Base-by-base conservation (phyloP, 2,888 invertebrate genomes). In the Lasioglossum figueresi region DNA sequence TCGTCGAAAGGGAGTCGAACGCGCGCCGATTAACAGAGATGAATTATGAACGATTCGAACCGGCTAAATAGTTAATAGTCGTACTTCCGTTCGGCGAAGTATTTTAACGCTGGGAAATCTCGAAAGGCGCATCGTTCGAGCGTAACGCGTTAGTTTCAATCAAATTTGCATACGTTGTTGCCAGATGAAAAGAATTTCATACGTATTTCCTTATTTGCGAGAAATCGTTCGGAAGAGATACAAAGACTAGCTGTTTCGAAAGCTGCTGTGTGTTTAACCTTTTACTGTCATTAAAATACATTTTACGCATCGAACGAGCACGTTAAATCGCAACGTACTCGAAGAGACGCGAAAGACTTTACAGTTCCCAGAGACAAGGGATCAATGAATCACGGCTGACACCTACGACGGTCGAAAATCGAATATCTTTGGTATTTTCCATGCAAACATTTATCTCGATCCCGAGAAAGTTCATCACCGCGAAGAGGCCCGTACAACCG, bases 1-100 rank as follows among this genome's bases (percentile, higher is more conserved):
- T n/a, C 59, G 45, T 52, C 71, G 82, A 83, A 75, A 80, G 74
- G 82, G 71, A 76, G 70, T 37, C 72, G 77, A 76, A 14, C 43
- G 56, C 56, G 68, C 52, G 70, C 70, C 83, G 87, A 87, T 88
- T 85, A 88, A 79, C 81, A 31, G 76, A 66, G 40, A 86, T 89
- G 83, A 88, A 85, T 87, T 79, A 87, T 63, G 72, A 68, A 12
- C 77, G 48, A 82, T 85, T 79, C 74, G 77, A 75, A 76, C 45
- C 82, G 71, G n/a, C 72, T 70, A 74, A 80, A 80, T 79, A 72
- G 79, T 68, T 84, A 82, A 89, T 83, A 34, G 74, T 77, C 59
- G 71, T n/a, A 45, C 78, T 80, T 89, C 76, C 81, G 86, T 83
- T 78, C 78, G 40, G 76, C 40, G 34, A n/a, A 56, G 59, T 23